Base-by-base conservation (phyloP, 2,888 invertebrate genomes). In the Caenorhabditis plicata region DNA sequence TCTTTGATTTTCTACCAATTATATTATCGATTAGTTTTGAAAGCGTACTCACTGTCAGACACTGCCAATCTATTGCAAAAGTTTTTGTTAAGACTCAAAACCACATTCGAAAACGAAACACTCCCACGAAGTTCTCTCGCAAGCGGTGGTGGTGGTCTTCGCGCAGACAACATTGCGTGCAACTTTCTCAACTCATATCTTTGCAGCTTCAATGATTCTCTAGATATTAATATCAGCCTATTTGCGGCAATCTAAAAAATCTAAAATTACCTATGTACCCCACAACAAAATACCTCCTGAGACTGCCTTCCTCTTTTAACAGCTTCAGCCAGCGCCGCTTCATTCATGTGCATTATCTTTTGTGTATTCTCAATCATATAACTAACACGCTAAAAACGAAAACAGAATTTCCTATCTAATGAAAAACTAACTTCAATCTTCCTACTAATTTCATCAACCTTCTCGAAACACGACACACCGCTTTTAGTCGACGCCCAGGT, bases 321-420 rank as follows among this genome's bases (percentile, higher is more conserved):
- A 1, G 60, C 60, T 32, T 60, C 60, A 19, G 19, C 5, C 9
- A 60, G 22, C 5, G 53, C 60, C 4, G 48, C 46, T 32, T 54
- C 60, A 22, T 54, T 60, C 53, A 60, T 38, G 13, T 15, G 26
- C 53, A 60, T 49, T 29, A 54, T 53, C 29, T 60, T 54, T 35
- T 53, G 50, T 22, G 60, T 50, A n/a, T 47, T 60, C 27, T 60
- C 50, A 5, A 60, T 50, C 60, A 60, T 60, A 36, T 60, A 54
- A n/a, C 42, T 29, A 7, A 60, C 15, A 9, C 52, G 38, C 47
- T 47, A 27, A 15, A 46, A 41, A 27, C 7, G 15, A 11, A 40
- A 40, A 25, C 2, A 9, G 29, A 7, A 15, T 19, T n/a, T 32
- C 22, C 32, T 20, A 5, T n/a, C 4, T 2, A 4, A 8, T n/a